Evolutionary conservation across 2,888 invertebrate species (phyloP), one percentile per base, ranked within the genome.

Genomic region (Spilarctia lutea): DNA sequence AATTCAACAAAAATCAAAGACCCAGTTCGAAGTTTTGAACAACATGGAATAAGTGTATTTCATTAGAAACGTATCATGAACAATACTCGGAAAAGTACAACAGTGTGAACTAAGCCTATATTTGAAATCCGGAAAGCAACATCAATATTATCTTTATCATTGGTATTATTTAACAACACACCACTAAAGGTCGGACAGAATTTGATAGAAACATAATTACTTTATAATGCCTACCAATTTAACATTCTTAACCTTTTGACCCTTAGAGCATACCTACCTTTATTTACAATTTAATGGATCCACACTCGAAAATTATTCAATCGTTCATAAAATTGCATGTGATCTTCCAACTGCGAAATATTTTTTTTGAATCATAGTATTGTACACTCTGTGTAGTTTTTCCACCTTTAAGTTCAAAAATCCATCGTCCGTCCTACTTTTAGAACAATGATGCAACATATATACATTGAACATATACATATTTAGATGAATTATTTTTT

Each of bases 101-200:
- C 30, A 39, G 52, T 78, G 65, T 75, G 71, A 33, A 83, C 74
- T 45, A 60, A 78, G 63, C 79, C 75, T 79, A 73, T 71, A 68
- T 72, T 86, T 83, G 85, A 88, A 87, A 92, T 94, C 93, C 94
- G 92, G 91, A 85, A 92, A 84, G 91, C 86, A 90, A 94, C 93
- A 83, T 65, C n/a, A 81, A 77, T 79, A 80, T 89, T 91, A 91
- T 90, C 89, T 76, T 73, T 82, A 81, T 85, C 78, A 73, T 71
- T 77, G 42, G 75, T 68, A 74, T 75, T 80, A 70, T 78, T 77
- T 75, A 83, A 81, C 81, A 84, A 83, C 82, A 82, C 85, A 75
- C 73, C 83, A 79, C 75, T 45, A 83, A 83, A 87, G 86, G 85
- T 84, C 86, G 85, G 71, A 70, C 69, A 79, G 79, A 56, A 81